phyloP scores from a whole-genome alignment of 2,797 vertebrate genomes.

The Macropus fuliginosus region DNA sequence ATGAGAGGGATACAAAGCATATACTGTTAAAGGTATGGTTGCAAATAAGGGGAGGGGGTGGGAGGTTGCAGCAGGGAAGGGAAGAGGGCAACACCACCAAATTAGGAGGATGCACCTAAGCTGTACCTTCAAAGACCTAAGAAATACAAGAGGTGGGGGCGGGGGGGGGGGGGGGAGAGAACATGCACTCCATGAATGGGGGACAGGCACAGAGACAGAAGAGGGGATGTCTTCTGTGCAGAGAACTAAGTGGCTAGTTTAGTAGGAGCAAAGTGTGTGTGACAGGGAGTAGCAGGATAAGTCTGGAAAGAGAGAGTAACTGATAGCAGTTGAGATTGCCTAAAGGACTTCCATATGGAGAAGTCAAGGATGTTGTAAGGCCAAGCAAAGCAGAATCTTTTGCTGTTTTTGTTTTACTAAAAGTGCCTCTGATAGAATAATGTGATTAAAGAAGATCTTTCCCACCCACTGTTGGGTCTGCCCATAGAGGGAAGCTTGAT shows the following conservation, averaged over 20 bases:
- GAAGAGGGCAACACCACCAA: no score
- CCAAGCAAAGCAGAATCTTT: no score
- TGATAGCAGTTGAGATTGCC: neutral
- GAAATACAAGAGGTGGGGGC: neutral
- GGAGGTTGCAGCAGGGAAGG: fast-evolving
- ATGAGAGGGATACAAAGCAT: neutral
- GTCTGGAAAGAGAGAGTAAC: neutral
- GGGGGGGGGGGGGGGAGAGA: neutral
- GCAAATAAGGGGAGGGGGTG: neutral
- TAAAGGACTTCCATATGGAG: neutral
- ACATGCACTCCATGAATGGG: neutral
- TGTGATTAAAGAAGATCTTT: no score
- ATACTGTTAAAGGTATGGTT: neutral
- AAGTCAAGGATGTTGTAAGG: neutral
- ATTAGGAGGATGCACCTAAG: neutral
- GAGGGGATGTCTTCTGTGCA: neutral
- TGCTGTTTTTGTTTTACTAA: no score
- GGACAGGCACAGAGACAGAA: neutral
- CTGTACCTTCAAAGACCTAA: neutral
- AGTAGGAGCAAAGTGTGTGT: neutral
- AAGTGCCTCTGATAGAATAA: no score
- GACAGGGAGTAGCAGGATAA: neutral
- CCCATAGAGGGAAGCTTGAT: no score
- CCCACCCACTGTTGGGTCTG: no score
- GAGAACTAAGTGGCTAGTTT: neutral